Evolutionary conservation across 2,113 vertebrate genomes (phyloP).

Genomic region (Petroica traversi): DNA sequence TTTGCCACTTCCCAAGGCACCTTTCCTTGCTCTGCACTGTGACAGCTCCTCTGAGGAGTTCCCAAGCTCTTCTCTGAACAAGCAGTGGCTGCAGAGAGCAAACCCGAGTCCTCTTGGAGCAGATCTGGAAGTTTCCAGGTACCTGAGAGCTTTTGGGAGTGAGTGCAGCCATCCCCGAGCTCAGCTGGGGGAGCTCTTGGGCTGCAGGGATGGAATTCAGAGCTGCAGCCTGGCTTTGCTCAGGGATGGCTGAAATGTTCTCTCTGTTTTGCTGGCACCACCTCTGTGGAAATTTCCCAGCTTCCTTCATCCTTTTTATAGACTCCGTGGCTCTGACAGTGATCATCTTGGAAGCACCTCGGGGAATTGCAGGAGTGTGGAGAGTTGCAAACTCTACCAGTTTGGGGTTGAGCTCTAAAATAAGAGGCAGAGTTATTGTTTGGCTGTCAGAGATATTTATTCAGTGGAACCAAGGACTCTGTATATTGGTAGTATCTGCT

Average conservation of each 20-base stretch:
- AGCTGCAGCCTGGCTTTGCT: not conserved
- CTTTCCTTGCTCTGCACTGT: not conserved
- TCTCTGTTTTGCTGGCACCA: not conserved
- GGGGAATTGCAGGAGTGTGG: constrained; percentile 3
- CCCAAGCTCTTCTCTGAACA: not conserved
- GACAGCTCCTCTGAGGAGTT: not conserved
- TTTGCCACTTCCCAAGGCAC: not conserved
- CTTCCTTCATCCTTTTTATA: constrained; percentile 59
- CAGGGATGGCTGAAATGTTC: not conserved
- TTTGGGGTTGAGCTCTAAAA: constrained; percentile 37
- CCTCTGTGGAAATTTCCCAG: constrained; percentile 58
- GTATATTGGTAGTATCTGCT: not conserved
- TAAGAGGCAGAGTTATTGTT: constrained; percentile 21
- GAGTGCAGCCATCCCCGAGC: not conserved
- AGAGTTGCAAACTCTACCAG: constrained; percentile 32
- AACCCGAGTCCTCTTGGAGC: not conserved
- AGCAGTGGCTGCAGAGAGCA: not conserved
- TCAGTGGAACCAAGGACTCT: not conserved
- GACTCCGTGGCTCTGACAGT: constrained; percentile 37
- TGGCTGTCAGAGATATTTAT: constrained; percentile 34
- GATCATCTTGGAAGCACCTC: constrained; percentile 34
- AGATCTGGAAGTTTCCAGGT: not conserved
- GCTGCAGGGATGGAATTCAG: not conserved
- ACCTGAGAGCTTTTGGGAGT: fast-evolving
- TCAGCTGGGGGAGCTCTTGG: constrained; percentile 63